Percentiles rank a stretch among this genome's conserved stretches.
Conservation (phyloP, 1,140 invertebrate genomes). For the Trachymyrmex cornetzi region DNA sequence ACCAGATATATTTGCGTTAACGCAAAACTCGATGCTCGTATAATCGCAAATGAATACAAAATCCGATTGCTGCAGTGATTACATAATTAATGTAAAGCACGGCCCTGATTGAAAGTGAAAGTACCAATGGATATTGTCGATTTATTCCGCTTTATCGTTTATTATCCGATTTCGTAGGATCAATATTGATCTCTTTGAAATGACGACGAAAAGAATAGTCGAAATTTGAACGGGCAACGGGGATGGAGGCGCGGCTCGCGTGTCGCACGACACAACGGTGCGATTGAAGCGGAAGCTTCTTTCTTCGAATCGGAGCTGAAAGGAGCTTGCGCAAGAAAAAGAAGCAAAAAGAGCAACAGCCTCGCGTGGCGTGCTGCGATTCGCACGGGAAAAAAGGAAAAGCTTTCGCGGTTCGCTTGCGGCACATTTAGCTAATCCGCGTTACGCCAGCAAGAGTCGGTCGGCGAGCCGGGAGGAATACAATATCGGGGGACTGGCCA, state of each 20-base stretch:
- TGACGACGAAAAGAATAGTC: conserved; percentile 19
- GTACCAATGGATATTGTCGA: not conserved
- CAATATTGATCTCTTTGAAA: conserved; percentile 26
- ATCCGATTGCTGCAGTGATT: not conserved
- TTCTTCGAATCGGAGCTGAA: conserved; percentile 18
- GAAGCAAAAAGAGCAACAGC: conserved; percentile 66
- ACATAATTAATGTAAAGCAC: not conserved
- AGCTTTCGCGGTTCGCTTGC: conserved; percentile 69
- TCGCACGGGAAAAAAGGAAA: conserved; percentile 56
- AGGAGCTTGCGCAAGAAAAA: conserved; percentile 19
- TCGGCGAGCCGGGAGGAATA: conserved; percentile 37
- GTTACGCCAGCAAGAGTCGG: conserved; percentile 31
- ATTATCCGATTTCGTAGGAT: conserved; percentile 13
- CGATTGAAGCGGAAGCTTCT: conserved; percentile 53
- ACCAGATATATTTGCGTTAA: not conserved
- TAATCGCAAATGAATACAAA: not conserved
- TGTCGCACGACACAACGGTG: conserved; percentile 5
- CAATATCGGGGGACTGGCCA: conserved; percentile 26
- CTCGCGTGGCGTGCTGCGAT: conserved; percentile 61
- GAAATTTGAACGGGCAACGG: not conserved
- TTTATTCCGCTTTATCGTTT: not conserved
- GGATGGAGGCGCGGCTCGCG: conserved; percentile 35
- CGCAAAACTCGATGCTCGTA: not conserved
- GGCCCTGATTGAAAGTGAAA: not conserved
- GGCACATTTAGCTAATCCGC: conserved; percentile 66